These are phyloP conservation scores for Microcebus ravelobensis DNA, from an alignment of 2,113 vertebrate species.

Conservation along the genomic window DNA sequence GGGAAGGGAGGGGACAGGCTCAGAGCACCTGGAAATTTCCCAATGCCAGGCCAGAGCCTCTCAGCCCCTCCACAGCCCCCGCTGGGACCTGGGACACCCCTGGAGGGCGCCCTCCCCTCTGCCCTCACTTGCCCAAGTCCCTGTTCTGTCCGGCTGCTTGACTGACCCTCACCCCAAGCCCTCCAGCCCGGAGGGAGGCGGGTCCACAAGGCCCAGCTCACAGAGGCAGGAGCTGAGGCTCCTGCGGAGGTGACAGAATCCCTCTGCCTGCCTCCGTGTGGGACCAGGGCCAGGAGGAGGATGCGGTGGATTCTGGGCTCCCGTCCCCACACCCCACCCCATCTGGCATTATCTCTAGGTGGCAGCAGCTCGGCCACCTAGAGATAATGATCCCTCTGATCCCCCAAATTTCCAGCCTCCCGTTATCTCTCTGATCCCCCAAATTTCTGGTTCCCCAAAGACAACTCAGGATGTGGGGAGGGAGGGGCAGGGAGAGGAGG, in stretches of 20 bases:
- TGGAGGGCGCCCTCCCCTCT: too few species aligned
- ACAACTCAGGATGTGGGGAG: slow-evolving; percentile 80
- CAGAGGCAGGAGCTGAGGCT: not conserved
- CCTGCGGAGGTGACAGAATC: not conserved
- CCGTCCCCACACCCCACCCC: not conserved
- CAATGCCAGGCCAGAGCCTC: too few species aligned
- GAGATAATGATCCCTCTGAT: too few species aligned
- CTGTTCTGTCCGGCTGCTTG: too few species aligned
- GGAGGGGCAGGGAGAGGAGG: slow-evolving; percentile 71
- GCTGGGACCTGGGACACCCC: too few species aligned
- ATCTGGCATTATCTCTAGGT: slow-evolving; percentile 56
- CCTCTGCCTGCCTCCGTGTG: not conserved
- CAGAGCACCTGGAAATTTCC: too few species aligned
- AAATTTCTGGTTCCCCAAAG: slow-evolving; percentile 81
- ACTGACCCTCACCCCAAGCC: too few species aligned
- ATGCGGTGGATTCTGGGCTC: not conserved
- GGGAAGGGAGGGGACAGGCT: too few species aligned
- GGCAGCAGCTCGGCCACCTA: slow-evolving; percentile 44
- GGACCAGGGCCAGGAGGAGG: not conserved
- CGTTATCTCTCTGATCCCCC: slow-evolving; percentile 78
- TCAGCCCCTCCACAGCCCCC: too few species aligned
- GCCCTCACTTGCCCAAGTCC: too few species aligned
- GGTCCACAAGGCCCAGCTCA: not conserved
- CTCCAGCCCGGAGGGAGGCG: accelerated
- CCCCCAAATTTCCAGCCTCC: slow-evolving; percentile 34